Conservation (phyloP, 2,797 vertebrate genomes). For the Harpagifer antarcticus region DNA sequence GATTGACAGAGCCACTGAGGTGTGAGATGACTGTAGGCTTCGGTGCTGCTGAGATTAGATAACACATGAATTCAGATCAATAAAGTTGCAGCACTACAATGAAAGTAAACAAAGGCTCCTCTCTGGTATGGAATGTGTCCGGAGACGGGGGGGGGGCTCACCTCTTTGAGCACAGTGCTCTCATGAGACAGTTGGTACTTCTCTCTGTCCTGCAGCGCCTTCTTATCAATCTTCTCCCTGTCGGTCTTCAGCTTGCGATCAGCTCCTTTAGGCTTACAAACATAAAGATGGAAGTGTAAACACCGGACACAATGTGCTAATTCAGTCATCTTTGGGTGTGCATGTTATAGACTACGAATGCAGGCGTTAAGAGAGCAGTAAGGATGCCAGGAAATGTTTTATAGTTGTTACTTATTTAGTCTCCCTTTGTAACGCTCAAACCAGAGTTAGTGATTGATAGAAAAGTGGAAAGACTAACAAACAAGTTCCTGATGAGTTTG, state of each 20-base stretch:
- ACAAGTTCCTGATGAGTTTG: no score
- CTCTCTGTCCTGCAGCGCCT: constrained; percentile 90
- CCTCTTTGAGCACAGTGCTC: constrained; percentile 93
- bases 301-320: no score
- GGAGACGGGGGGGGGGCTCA: constrained; percentile 55
- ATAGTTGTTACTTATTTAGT: no score
- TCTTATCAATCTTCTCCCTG: constrained; percentile 95
- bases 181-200: constrained; percentile 94
- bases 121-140: background rate
- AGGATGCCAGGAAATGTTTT: no score
- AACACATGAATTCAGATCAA: constrained; percentile 23
- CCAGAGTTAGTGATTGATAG: no score
- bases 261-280: constrained; percentile 93
- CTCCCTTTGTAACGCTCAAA: no score
- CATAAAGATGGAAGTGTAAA: background rate
- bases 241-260: constrained; percentile 98
- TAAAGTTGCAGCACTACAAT: background rate
- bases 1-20: constrained; percentile 55
- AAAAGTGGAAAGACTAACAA: no score
- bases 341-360: no score
- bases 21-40: background rate
- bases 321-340: no score
- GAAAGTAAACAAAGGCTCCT: constrained; percentile 19
- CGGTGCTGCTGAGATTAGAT: constrained; percentile 20
- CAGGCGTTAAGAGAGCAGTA: no score